Conservation (phyloP, 2,113 vertebrate genomes). For the Rynchops niger region DNA sequence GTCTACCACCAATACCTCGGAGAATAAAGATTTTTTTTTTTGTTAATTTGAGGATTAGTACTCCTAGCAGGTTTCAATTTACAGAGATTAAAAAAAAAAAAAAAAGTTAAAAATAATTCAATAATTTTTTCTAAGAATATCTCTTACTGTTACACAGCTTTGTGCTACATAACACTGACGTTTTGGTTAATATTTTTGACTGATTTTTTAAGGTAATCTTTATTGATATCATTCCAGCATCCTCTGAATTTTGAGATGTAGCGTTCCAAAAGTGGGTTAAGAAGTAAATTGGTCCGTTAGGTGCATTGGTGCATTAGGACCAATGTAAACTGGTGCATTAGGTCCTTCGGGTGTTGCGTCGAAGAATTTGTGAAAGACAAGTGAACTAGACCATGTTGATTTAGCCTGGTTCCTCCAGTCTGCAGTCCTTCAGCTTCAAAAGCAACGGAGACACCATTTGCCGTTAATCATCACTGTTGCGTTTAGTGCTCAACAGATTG, state of each 20-base stretch:
- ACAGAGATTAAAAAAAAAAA: not conserved
- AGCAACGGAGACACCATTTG: not conserved
- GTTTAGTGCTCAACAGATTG: not conserved
- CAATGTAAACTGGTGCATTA: not conserved
- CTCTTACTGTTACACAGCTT: not conserved
- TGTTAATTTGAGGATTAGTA: not conserved
- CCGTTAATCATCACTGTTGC: slow-evolving; percentile 9
- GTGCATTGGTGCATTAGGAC: not conserved
- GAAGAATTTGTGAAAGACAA: not conserved
- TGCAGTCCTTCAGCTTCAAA: not conserved
- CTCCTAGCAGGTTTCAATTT: not conserved
- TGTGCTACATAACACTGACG: not conserved
- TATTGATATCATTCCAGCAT: not conserved
- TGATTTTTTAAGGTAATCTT: not conserved
- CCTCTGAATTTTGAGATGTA: not conserved
- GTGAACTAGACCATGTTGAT: not conserved
- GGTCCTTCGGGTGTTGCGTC: not conserved
- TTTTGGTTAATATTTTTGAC: not conserved
- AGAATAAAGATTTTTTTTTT: not conserved
- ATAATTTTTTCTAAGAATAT: not conserved
- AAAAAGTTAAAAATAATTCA: not conserved
- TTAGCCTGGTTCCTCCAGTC: not conserved
- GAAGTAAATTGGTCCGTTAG: not conserved
- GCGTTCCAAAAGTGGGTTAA: not conserved
- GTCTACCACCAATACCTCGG: not conserved